phyloP scores from a whole-genome alignment of 2,797 vertebrate genomes.

The Myiotriccus ornatus region DNA sequence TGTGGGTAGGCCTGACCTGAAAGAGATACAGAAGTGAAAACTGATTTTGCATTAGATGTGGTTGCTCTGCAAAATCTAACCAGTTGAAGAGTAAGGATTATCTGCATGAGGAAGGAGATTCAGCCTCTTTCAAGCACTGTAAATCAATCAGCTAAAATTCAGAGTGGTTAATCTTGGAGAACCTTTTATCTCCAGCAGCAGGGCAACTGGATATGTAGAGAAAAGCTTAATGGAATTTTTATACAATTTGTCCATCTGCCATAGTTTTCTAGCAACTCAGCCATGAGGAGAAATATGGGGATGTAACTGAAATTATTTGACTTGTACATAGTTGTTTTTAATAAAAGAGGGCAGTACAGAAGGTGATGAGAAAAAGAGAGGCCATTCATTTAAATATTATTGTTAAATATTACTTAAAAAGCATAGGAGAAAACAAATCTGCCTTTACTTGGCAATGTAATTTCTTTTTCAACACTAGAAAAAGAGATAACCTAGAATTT shows the following conservation, averaged over 20 bases:
- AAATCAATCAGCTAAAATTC: conserved; percentile 39
- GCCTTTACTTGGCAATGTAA: neutral
- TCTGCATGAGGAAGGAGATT: neutral
- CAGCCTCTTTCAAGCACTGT: conserved; percentile 6
- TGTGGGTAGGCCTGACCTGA: neutral
- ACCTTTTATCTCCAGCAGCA: conserved; percentile 26
- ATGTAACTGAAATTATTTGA: neutral
- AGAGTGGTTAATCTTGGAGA: conserved; percentile 19
- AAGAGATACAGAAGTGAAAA: neutral
- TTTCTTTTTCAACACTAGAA: neutral
- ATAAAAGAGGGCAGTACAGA: neutral
- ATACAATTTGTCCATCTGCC: neutral
- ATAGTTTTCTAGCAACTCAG: neutral
- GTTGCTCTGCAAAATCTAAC: neutral
- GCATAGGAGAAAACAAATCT: neutral
- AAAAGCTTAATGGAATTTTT: conserved; percentile 24
- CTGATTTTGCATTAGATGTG: neutral
- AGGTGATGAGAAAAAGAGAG: neutral
- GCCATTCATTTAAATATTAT: neutral
- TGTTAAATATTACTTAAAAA: neutral
- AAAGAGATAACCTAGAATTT: neutral
- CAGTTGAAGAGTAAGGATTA: conserved; percentile 7
- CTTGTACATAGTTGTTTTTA: neutral
- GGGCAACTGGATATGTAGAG: neutral
- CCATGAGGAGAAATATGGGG: neutral